Evolutionary conservation across 1,140 invertebrate species (phyloP).

Genomic region (Drosophila kurseongensis): DNA sequence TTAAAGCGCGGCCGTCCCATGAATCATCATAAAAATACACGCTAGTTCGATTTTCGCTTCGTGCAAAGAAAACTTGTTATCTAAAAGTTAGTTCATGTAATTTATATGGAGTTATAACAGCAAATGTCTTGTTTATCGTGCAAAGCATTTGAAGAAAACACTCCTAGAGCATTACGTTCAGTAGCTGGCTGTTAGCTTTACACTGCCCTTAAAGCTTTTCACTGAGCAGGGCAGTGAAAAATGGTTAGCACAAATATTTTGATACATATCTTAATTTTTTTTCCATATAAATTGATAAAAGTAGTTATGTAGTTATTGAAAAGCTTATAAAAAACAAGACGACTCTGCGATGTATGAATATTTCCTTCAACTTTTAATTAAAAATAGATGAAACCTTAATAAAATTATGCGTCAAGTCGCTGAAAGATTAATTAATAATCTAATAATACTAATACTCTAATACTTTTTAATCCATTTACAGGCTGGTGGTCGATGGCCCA

Average conservation of each 20-base stretch:
- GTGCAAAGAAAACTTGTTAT: slow-evolving; percentile 6
- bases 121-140: slow-evolving; percentile 45
- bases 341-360: no score
- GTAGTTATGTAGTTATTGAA: no score
- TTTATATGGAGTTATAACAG: slow-evolving; percentile 63
- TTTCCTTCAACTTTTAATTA: no score
- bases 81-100: not conserved
- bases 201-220: slow-evolving; percentile 11
- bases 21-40: not conserved
- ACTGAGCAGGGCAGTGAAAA: slow-evolving; percentile 23
- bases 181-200: slow-evolving; percentile 50
- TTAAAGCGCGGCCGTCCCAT: slow-evolving; percentile 2
- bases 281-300: not conserved
- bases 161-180: slow-evolving; percentile 55
- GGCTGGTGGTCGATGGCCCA: slow-evolving; percentile 96
- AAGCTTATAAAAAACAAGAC: no score
- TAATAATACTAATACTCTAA: no score
- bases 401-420: no score
- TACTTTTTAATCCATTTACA: slow-evolving; percentile 68
- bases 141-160: slow-evolving; percentile 66
- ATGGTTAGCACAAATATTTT: slow-evolving; percentile 29
- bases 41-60: slow-evolving; percentile 1
- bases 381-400: no score
- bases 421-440: no score
- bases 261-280: not conserved